Conservation (phyloP, 2,113 vertebrate genomes). For the Sialia sialis region DNA sequence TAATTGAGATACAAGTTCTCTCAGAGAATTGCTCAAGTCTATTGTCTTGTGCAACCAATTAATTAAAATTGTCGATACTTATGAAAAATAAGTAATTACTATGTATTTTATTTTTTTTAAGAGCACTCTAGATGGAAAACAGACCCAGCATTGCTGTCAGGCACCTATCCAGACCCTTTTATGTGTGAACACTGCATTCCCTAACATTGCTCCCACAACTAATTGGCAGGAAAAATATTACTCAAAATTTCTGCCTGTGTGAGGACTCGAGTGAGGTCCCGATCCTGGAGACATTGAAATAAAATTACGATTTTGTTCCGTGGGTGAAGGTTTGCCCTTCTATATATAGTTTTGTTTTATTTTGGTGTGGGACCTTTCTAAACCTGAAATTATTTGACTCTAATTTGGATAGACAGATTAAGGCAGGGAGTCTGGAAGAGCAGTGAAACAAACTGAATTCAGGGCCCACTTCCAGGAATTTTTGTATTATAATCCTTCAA, state of each 20-base stretch:
- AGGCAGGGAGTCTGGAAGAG: background rate
- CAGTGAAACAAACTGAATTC: slow-evolving; percentile 7
- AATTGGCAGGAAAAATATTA: slow-evolving; percentile 23
- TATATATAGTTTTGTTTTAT: background rate
- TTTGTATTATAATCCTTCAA: slow-evolving; percentile 19
- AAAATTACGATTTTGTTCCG: background rate
- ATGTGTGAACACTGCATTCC: background rate
- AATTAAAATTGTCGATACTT: background rate
- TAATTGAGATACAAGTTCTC: background rate
- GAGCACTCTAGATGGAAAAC: background rate
- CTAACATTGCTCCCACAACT: background rate
- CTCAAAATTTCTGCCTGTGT: slow-evolving; percentile 17
- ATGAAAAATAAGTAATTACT: background rate
- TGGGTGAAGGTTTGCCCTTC: background rate
- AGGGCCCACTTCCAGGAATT: slow-evolving; percentile 39
- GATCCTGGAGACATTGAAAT: background rate
- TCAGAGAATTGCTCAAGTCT: background rate
- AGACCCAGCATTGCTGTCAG: background rate
- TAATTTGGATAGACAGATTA: slow-evolving; percentile 3
- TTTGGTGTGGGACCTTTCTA: background rate
- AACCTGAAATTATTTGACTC: background rate
- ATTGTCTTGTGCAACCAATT: background rate
- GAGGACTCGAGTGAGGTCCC: background rate
- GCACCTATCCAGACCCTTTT: background rate
- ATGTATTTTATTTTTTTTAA: background rate